Percentiles rank a stretch among this genome's conserved stretches.
Evolutionary conservation across 2,113 vertebrate genomes (phyloP).

Genomic region (Crotalus tigris): DNA sequence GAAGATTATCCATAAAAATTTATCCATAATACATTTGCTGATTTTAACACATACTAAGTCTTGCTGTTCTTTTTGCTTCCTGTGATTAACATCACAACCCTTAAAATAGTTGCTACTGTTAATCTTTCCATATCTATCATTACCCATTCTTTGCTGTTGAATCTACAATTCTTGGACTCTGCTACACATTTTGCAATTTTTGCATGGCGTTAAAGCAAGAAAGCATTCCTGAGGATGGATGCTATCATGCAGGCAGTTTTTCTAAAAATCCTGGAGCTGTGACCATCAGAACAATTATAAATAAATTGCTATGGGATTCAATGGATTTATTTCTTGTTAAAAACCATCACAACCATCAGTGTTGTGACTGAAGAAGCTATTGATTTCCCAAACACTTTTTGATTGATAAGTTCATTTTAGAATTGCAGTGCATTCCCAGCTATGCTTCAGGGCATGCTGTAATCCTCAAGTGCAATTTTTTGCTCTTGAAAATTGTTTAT

Average conservation of each 20-base stretch:
- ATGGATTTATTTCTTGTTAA: background rate
- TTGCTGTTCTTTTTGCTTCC: background rate
- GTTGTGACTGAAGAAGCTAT: background rate
- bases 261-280: background rate
- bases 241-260: background rate
- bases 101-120: background rate
- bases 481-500: background rate
- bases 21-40: background rate
- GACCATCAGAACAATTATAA: background rate
- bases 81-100: background rate
- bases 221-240: background rate
- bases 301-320: background rate
- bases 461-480: background rate
- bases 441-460: background rate
- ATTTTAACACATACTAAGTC: background rate
- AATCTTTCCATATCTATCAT: background rate
- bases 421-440: background rate
- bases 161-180: background rate
- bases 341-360: background rate
- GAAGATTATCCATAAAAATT: background rate
- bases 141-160: background rate
- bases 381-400: background rate
- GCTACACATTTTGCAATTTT: background rate
- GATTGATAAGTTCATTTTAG: background rate
- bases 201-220: background rate